Evolutionary conservation across 2,797 vertebrate genomes (phyloP).

Genomic region (Amblyraja radiata): DNA sequence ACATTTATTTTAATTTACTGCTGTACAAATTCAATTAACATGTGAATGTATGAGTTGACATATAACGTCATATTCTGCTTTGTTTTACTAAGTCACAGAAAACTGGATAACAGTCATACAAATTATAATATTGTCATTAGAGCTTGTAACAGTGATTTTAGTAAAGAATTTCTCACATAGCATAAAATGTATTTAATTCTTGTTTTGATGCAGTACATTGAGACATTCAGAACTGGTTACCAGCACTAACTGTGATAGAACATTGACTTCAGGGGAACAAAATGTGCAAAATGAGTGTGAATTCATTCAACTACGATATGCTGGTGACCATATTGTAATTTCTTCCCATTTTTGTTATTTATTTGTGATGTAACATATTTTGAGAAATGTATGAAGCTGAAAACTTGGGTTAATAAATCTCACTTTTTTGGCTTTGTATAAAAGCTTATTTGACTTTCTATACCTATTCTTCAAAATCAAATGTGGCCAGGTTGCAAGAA

Average conservation of each 20-base stretch:
- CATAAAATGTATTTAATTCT: neutral
- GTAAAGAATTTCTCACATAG: neutral
- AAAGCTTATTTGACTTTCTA: neutral
- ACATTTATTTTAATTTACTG: neutral
- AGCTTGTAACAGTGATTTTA: neutral
- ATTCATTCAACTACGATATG: too few relatives aligned
- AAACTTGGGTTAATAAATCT: neutral
- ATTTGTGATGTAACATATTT: neutral
- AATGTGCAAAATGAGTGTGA: too few relatives aligned
- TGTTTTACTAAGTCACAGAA: neutral
- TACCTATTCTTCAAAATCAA: neutral
- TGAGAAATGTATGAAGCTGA: constrained; percentile 5
- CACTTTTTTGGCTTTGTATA: neutral
- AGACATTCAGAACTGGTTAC: too few relatives aligned
- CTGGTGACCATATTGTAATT: too few relatives aligned
- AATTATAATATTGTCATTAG: neutral
- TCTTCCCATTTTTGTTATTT: neutral
- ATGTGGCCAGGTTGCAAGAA: neutral
- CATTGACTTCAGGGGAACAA: too few relatives aligned
- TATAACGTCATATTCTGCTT: neutral
- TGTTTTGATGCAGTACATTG: neutral
- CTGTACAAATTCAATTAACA: neutral
- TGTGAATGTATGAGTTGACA: neutral
- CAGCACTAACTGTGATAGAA: too few relatives aligned
- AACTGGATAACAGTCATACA: neutral